Conservation (phyloP, 2,797 vertebrate genomes). For the Varecia variegata region DNA sequence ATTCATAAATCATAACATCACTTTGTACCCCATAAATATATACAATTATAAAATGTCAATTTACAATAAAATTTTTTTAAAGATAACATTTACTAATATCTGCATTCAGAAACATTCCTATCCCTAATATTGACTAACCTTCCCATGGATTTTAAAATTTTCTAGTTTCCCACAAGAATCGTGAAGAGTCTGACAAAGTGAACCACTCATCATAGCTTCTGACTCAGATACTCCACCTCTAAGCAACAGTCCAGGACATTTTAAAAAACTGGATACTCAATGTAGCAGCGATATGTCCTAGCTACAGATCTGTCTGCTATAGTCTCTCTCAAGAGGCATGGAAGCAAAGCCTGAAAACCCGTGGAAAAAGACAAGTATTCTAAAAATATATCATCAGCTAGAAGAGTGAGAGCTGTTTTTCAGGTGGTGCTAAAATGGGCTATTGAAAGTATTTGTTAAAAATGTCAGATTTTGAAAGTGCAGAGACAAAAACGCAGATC, state of each 20-base stretch:
- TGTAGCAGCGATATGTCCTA: neutral
- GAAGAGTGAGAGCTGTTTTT: neutral
- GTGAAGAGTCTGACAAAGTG: neutral
- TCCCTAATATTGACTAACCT: neutral
- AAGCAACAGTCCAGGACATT: neutral
- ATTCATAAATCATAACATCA: neutral
- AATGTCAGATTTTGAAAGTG: conserved; percentile 5
- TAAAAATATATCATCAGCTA: neutral
- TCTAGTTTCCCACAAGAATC: neutral
- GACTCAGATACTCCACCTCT: neutral
- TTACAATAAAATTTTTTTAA: neutral
- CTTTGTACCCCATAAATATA: neutral
- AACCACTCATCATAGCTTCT: neutral
- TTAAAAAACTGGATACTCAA: neutral
- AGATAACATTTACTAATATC: neutral
- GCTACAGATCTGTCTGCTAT: neutral
- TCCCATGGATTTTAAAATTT: neutral
- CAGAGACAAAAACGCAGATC: neutral
- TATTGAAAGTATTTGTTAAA: neutral
- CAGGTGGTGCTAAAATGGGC: neutral
- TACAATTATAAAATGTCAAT: neutral
- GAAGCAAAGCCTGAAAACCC: neutral
- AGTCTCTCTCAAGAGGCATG: neutral
- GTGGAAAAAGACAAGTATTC: neutral
- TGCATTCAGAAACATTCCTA: neutral